Percentiles rank a stretch among this genome's conserved stretches.
Conservation (phyloP, 2,888 invertebrate genomes). For the Perdita meconis region DNA sequence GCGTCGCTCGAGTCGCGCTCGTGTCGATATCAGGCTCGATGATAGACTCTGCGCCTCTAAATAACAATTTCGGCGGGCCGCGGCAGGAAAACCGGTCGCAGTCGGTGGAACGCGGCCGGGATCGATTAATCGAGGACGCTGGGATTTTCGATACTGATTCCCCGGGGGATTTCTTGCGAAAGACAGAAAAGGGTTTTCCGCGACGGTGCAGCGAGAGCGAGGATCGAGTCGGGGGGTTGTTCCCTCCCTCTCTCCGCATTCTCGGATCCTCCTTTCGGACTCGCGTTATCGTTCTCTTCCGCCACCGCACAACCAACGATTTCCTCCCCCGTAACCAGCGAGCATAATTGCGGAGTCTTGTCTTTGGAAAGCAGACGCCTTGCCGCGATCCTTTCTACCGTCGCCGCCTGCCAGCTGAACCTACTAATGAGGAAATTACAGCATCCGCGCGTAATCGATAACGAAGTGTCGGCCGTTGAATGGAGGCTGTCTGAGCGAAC, state of each 20-base stretch:
- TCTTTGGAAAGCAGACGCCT: conserved; percentile 72
- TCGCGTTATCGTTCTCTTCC: conserved; percentile 20
- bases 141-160: neutral
- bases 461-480: conserved; percentile 50
- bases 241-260: conserved; percentile 40
- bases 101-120: neutral
- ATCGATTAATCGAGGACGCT: conserved; percentile 1
- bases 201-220: conserved; percentile 33
- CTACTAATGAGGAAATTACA: conserved; percentile 69
- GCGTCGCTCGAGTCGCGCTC: neutral
- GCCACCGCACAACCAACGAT: conserved; percentile 29
- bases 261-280: conserved; percentile 52
- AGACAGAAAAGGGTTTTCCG: neutral
- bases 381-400: conserved; percentile 56
- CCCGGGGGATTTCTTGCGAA: conserved; percentile 1
- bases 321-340: conserved; percentile 61
- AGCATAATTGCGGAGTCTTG: conserved; percentile 81
- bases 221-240: conserved; percentile 61
- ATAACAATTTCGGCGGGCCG: neutral
- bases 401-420: conserved; percentile 30
- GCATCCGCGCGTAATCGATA: conserved; percentile 62
- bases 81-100: neutral
- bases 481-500: conserved; percentile 4
- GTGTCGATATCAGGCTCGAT: neutral
- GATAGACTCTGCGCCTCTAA: neutral